Percentiles rank a stretch among this genome's conserved stretches.
Conservation (phyloP, 2,113 vertebrate species). For the Suncus etruscus region DNA sequence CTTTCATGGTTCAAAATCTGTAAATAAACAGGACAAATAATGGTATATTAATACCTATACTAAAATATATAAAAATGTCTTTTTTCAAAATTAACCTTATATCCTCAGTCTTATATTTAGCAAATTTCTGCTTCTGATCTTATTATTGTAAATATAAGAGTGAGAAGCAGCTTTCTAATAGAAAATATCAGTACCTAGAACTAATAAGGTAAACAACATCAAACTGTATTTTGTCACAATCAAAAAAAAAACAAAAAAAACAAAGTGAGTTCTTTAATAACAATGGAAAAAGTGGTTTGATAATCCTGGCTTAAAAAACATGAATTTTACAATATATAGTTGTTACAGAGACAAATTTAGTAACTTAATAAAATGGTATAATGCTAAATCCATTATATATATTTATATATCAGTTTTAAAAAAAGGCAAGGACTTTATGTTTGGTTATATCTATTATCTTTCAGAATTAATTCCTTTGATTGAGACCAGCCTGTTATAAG, state of each 20-base stretch:
- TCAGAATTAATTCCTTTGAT: background rate
- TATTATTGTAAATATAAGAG: constrained; percentile 23
- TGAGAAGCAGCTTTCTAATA: constrained; percentile 1
- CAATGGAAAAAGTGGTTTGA: background rate
- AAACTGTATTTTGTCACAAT: background rate
- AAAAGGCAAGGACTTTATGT: background rate
- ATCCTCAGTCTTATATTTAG: background rate
- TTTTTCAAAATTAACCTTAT: constrained; percentile 17
- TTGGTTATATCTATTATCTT: background rate
- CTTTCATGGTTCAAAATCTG: background rate
- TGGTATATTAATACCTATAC: background rate
- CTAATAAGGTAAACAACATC: background rate
- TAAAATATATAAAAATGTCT: no score
- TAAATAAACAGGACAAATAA: background rate
- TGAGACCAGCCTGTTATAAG: background rate
- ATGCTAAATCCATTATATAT: background rate
- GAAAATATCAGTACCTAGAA: constrained; percentile 28
- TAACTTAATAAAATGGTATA: background rate
- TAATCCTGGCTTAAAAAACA: background rate
- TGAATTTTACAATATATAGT: background rate
- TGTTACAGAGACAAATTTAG: background rate
- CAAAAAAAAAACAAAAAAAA: background rate
- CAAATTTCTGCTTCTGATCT: background rate
- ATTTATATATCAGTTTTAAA: background rate
- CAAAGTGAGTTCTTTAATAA: background rate